A percentile compares a stretch with the other conserved stretches of the same genome.
Evolutionary conservation across 2,113 vertebrate genomes (phyloP).

Genomic region (Aviceda subcristata): DNA sequence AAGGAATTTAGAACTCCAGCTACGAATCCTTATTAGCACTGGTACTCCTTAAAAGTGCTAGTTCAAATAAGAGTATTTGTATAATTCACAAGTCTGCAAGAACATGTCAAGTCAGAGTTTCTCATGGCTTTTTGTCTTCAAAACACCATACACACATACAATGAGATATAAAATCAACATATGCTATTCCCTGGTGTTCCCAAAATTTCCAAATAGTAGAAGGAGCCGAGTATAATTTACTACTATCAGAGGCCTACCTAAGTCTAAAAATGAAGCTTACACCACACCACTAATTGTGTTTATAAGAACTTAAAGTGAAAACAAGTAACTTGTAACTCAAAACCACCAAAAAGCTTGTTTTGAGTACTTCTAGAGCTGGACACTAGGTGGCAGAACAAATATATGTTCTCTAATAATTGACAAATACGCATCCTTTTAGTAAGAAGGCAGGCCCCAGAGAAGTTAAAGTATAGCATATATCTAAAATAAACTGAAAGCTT

Average conservation of each 20-base stretch:
- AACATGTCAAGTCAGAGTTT: background rate
- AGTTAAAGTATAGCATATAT: background rate
- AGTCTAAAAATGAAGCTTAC: background rate
- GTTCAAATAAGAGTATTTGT: background rate
- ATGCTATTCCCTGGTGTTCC: background rate
- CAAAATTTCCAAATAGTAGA: background rate
- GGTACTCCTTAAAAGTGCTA: background rate
- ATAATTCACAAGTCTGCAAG: background rate
- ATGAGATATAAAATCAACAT: background rate
- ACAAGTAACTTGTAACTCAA: background rate
- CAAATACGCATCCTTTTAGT: fast-evolving
- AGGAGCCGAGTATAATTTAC: background rate
- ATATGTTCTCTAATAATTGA: background rate
- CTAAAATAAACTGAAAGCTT: background rate
- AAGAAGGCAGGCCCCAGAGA: background rate
- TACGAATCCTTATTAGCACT: background rate
- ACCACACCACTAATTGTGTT: background rate
- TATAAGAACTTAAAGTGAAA: background rate
- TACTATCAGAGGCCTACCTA: background rate
- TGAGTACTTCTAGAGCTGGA: background rate
- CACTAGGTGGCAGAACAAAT: slow-evolving; percentile 60
- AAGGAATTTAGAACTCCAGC: background rate
- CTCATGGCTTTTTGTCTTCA: background rate
- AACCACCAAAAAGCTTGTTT: background rate
- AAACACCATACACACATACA: background rate